phyloP scores from a whole-genome alignment of 2,797 vertebrate genomes.

The Poliocrania exsul region DNA sequence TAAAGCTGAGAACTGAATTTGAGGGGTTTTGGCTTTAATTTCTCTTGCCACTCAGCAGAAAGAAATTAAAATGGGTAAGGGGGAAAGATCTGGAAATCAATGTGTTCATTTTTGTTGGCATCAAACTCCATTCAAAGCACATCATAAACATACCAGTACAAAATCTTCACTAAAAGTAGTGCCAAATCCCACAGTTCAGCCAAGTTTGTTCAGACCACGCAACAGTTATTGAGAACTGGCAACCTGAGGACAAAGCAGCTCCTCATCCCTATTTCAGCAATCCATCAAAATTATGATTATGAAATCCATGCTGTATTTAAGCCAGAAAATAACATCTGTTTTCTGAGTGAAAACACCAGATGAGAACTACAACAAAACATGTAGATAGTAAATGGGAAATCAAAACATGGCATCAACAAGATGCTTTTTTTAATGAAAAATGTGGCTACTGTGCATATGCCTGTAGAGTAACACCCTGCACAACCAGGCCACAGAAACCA shows the following conservation, averaged over 20 bases:
- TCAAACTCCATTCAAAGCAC: not conserved
- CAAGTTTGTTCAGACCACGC: not conserved
- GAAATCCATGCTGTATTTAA: not conserved
- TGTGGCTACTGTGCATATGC: not conserved
- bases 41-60: not conserved
- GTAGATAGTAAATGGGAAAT: not conserved
- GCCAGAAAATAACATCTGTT: slow-evolving; percentile 51
- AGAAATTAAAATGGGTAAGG: not conserved
- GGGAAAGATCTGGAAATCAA: not conserved
- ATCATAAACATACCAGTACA: not conserved
- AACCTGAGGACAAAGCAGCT: not conserved
- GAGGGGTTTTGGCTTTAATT: slow-evolving; percentile 18
- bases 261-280: slow-evolving; percentile 9
- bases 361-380: not conserved
- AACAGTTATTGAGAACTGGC: not conserved
- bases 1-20: slow-evolving; percentile 11
- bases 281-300: not conserved
- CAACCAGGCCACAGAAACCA: not conserved
- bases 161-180: not conserved
- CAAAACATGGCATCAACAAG: not conserved
- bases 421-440: not conserved
- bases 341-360: slow-evolving; percentile 2
- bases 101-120: not conserved
- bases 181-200: not conserved
- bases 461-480: not conserved